Evolutionary conservation across 2,888 invertebrate genomes (phyloP).

Genomic region (Noctua janthe): DNA sequence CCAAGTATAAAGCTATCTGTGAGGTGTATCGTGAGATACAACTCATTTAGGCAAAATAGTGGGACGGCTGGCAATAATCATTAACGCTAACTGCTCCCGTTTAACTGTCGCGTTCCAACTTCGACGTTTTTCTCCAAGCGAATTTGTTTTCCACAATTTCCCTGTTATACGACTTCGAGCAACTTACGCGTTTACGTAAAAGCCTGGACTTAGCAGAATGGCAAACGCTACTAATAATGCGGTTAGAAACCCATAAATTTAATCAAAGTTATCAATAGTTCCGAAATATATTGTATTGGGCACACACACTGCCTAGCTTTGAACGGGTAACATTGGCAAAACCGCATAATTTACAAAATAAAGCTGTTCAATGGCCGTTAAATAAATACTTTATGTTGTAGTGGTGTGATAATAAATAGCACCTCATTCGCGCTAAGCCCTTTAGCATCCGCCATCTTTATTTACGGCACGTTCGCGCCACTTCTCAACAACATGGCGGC

Average conservation of each 20-base stretch:
- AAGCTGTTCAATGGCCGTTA: constrained; percentile 61
- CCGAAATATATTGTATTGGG: not conserved
- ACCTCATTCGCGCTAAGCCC: constrained; percentile 74
- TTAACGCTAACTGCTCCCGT: constrained; percentile 81
- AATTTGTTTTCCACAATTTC: constrained; percentile 76
- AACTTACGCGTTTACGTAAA: constrained; percentile 38
- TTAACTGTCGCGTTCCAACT: constrained; percentile 75
- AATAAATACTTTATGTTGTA: constrained; percentile 67
- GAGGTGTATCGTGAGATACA: constrained; percentile 80
- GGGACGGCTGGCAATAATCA: constrained; percentile 81
- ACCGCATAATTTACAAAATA: constrained; percentile 60
- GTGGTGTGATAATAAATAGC: constrained; percentile 70
- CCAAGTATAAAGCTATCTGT: constrained; percentile 62
- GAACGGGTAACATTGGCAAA: constrained; percentile 27
- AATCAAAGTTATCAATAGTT: constrained; percentile 19
- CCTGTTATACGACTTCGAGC: constrained; percentile 35
- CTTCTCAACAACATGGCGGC: constrained; percentile 73
- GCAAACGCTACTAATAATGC: constrained; percentile 32
- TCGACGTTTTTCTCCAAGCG: constrained; percentile 74
- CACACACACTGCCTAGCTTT: constrained; percentile 14
- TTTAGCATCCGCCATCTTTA: constrained; percentile 82
- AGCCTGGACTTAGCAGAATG: constrained; percentile 31
- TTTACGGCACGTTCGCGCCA: constrained; percentile 85
- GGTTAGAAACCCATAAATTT: constrained; percentile 23
- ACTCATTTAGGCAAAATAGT: constrained; percentile 82